Evolutionary conservation across 2,888 invertebrate species (phyloP).

Genomic region (Amphipoea lucens): DNA sequence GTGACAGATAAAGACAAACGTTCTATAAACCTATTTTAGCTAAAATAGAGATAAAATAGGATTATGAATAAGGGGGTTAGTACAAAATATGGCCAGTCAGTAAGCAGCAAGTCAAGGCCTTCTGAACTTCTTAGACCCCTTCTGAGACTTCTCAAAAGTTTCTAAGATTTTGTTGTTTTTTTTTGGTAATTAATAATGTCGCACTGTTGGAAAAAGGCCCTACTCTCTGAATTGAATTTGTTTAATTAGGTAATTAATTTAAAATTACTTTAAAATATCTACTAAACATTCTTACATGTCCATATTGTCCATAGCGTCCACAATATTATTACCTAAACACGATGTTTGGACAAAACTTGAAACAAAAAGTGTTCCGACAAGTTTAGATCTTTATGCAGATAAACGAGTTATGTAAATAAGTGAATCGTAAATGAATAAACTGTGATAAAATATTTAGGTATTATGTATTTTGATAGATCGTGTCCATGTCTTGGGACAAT

Average conservation of each 20-base stretch:
- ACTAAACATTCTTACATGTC: not conserved
- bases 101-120: not conserved
- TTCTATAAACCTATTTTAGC: no score
- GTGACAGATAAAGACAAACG: no score
- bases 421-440: conserved; percentile 7
- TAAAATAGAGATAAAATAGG: no score
- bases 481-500: not conserved
- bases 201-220: not conserved
- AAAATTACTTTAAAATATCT: not conserved
- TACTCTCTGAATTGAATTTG: not conserved
- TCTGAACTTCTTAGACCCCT: not conserved
- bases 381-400: conserved; percentile 4
- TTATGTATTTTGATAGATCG: not conserved
- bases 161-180: not conserved
- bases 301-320: not conserved
- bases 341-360: conserved; percentile 8
- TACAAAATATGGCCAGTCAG: not conserved
- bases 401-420: conserved; percentile 24
- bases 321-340: not conserved
- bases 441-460: conserved; percentile 2
- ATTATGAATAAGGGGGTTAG: no score
- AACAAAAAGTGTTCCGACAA: conserved; percentile 21
- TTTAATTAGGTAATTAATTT: not conserved
- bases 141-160: not conserved
- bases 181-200: not conserved